phyloP scores from a whole-genome alignment of 2,888 invertebrate species.

The Cataglyphis rosenhaueri region DNA sequence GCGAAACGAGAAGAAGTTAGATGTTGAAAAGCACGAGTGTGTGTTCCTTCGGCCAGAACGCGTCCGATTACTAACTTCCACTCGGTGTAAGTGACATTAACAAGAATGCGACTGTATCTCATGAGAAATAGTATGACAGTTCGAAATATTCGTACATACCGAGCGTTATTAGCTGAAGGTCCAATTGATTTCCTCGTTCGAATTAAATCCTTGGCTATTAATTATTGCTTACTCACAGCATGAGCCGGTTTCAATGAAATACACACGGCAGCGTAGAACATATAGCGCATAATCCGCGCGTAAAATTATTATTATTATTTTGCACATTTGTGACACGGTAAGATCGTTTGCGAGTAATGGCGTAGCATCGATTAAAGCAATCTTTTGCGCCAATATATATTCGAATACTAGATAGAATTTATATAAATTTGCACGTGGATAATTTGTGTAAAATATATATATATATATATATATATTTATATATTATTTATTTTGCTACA shows the following conservation, averaged over 20 bases:
- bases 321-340: slow-evolving; percentile 23
- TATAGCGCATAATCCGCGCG: slow-evolving; percentile 9
- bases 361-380: slow-evolving; percentile 21
- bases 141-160: slow-evolving; percentile 34
- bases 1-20: slow-evolving; percentile 67
- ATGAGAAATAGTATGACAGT: slow-evolving; percentile 31
- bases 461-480: neutral
- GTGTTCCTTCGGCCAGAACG: slow-evolving; percentile 49
- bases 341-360: slow-evolving; percentile 30
- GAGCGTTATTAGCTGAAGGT: slow-evolving; percentile 47
- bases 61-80: slow-evolving; percentile 18
- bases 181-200: slow-evolving; percentile 27
- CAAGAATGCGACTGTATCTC: slow-evolving; percentile 29
- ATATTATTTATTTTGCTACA: neutral
- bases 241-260: slow-evolving; percentile 62
- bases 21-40: slow-evolving; percentile 43
- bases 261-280: slow-evolving; percentile 43
- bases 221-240: slow-evolving; percentile 60
- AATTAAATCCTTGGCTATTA: slow-evolving; percentile 46
- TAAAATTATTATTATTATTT: slow-evolving; percentile 31
- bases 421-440: neutral
- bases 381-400: neutral
- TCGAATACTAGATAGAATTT: slow-evolving; percentile 1
- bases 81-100: slow-evolving; percentile 26
- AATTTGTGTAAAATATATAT: neutral